phyloP scores from a whole-genome alignment of 1,140 invertebrate species.

The Planococcus citri region DNA sequence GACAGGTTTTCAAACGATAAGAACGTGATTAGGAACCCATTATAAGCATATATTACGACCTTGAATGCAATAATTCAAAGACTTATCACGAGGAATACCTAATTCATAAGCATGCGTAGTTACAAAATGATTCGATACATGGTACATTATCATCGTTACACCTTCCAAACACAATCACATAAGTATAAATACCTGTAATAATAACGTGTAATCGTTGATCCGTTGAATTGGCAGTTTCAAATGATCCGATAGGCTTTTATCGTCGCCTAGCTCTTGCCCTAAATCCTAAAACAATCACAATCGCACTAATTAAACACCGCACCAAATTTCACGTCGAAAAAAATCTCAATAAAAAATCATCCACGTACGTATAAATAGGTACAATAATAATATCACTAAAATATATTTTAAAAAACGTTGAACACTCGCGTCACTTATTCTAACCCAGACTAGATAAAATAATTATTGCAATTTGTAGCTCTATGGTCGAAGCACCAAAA shows the following conservation, averaged over 20 bases:
- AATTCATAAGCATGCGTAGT: no score
- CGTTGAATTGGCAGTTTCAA: slow-evolving; percentile 86
- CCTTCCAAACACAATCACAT: not conserved
- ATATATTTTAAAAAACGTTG: not conserved
- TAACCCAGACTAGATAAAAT: slow-evolving; percentile 11
- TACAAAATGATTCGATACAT: no score
- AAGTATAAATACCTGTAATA: slow-evolving; percentile 57
- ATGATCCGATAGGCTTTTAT: slow-evolving; percentile 76
- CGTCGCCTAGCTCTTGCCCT: slow-evolving; percentile 72
- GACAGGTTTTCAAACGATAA: no score
- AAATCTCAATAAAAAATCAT: no score
- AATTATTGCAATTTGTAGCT: slow-evolving; percentile 11
- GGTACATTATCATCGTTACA: no score
- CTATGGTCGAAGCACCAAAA: not conserved
- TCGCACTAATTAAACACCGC: not conserved
- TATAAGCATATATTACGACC: no score
- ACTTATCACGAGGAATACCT: no score
- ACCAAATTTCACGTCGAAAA: no score
- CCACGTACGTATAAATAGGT: no score
- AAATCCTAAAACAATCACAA: slow-evolving; percentile 47
- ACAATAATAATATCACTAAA: no score
- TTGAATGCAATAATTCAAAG: no score
- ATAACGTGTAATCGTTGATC: slow-evolving; percentile 91
- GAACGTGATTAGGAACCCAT: no score
- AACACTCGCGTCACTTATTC: not conserved